These are phyloP conservation scores for Coelopa frigida DNA, from an alignment of 1,140 invertebrate species.

Conservation along the genomic window DNA sequence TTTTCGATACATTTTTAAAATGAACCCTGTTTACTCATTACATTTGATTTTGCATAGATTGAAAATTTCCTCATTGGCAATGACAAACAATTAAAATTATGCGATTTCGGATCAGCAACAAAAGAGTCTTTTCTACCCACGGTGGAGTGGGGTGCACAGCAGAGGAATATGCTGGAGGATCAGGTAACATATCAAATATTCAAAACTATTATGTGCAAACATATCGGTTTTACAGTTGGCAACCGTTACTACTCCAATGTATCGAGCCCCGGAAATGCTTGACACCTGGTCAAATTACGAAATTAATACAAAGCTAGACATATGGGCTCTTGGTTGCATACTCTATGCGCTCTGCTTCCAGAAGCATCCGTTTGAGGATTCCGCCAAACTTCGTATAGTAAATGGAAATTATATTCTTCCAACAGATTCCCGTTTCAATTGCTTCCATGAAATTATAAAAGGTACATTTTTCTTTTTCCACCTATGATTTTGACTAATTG, in stretches of 20 bases:
- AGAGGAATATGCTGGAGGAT: constrained; percentile 89
- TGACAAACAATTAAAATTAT: constrained; percentile 85
- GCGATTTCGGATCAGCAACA: constrained; percentile 97
- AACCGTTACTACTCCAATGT: constrained; percentile 78
- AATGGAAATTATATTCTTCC: constrained; percentile 93
- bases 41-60: constrained; percentile 41
- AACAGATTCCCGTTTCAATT: constrained; percentile 68
- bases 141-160: constrained; percentile 83
- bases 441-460: constrained; percentile 86
- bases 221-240: constrained; percentile 51
- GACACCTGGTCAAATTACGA: constrained; percentile 96
- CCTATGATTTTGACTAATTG: neutral
- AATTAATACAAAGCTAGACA: constrained; percentile 81
- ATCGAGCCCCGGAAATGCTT: constrained; percentile 90
- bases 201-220: too few relatives aligned
- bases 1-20: neutral
- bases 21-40: neutral
- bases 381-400: constrained; percentile 89
- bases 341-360: constrained; percentile 87
- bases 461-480: constrained; percentile 27
- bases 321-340: constrained; percentile 97
- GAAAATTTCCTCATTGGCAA: constrained; percentile 59
- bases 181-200: constrained; percentile 55
- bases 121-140: constrained; percentile 77
- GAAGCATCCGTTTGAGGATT: constrained; percentile 96